Conservation (phyloP, 2,113 vertebrate genomes). For the Sceloporus tristichus region DNA sequence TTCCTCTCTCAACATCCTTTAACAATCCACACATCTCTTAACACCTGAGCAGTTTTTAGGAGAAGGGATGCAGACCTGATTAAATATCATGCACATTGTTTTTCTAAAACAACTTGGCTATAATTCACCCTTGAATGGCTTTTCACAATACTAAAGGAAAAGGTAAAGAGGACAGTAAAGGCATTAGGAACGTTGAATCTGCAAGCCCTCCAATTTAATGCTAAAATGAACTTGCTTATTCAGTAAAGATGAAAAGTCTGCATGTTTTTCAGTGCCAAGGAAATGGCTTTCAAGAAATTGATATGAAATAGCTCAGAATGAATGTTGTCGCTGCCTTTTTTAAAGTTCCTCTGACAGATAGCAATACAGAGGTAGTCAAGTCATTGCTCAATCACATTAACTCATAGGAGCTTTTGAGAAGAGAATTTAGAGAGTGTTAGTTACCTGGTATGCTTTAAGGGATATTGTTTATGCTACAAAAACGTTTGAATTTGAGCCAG, state of each 20-base stretch:
- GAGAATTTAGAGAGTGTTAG: constrained; percentile 40
- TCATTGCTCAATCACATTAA: constrained; percentile 51
- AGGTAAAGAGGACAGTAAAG: constrained; percentile 33
- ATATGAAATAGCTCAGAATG: constrained; percentile 47
- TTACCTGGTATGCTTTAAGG: constrained; percentile 53
- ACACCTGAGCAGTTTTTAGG: neutral
- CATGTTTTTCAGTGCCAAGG: constrained; percentile 17
- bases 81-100: constrained; percentile 17
- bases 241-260: constrained; percentile 28
- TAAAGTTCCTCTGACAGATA: constrained; percentile 48
- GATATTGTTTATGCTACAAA: constrained; percentile 20
- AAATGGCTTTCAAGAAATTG: constrained; percentile 48
- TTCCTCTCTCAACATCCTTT: neutral
- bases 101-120: constrained; percentile 9
- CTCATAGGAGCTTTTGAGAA: constrained; percentile 29
- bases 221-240: constrained; percentile 30
- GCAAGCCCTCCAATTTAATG: constrained; percentile 34
- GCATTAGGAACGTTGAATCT: constrained; percentile 6
- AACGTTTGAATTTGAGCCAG: constrained; percentile 44
- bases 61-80: neutral
- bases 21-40: neutral
- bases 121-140: constrained; percentile 31
- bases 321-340: constrained; percentile 43
- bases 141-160: constrained; percentile 33
- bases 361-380: constrained; percentile 25